Evolutionary conservation across 2,888 invertebrate genomes (phyloP), one percentile per base, ranked within the genome.

Genomic region (Iselma pallidipennis): DNA sequence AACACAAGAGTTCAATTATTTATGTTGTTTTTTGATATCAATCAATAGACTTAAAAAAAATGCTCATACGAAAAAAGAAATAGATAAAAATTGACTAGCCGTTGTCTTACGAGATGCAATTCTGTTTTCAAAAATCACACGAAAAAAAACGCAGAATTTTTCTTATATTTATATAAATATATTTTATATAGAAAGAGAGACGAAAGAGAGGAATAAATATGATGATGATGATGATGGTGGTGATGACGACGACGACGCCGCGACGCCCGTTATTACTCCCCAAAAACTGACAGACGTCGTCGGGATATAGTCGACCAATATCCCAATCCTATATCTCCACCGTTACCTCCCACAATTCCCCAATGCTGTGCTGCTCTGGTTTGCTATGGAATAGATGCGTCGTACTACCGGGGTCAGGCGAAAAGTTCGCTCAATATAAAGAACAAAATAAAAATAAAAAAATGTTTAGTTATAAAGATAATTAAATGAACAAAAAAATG

Each of bases 261-360:
- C 37, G 37, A 37, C 37, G 37, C 37, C 37, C 37, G 37, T 37
- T 37, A 37, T 16, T 14, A 37, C 37, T 37, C 37, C 37, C 37
- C 16, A 37, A 37, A 37, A 37, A 37, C 37, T 37, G 37, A 37
- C 37, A 37, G 37, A 37, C 37, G 37, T 37, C 37, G 37, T 37
- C 37, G 37, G 37, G 14, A 37, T 37, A 37, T 37, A 37, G 6
- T 7, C 37, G 37, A 37, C 37, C 37, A 37, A 37, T 37, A 37
- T 37, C 37, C 37, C 37, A 37, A 37, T 37, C 37, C 14, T 37
- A 16, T 37, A 37, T 37, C 37, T 16, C 37, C 37, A 37, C 57
- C 61, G 57, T 57, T 57, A 48, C 55, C 62, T 62, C 62, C 62
- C 58, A 62, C 62, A 61, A 61, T 54, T 57, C 54, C 61, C 57